Evolutionary conservation across 2,113 vertebrate species (phyloP).

Genomic region (Seriola quinqueradiata): DNA sequence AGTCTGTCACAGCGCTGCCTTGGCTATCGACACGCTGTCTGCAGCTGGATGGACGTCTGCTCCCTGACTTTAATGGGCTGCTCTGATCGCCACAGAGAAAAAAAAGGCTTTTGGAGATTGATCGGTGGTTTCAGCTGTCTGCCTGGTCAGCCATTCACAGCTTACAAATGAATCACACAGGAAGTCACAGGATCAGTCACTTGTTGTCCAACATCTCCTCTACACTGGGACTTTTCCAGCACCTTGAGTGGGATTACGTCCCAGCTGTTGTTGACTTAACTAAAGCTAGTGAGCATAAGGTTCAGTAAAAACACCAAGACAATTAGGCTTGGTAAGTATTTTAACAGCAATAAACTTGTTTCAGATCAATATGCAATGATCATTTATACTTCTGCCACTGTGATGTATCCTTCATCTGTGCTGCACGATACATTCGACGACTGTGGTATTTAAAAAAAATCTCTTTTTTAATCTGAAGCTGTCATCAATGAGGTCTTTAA

Average conservation of each 20-base stretch:
- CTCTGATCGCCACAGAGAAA: constrained; percentile 55
- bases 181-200: constrained; percentile 24
- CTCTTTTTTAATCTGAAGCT: no score
- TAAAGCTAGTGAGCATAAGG: not conserved
- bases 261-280: constrained; percentile 4
- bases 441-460: no score
- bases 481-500: no score
- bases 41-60: constrained; percentile 50
- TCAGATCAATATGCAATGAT: not conserved
- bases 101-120: constrained; percentile 50
- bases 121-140: constrained; percentile 50
- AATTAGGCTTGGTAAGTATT: not conserved
- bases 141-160: constrained; percentile 28
- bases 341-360: not conserved
- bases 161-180: constrained; percentile 33
- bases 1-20: constrained; percentile 41
- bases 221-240: constrained; percentile 4
- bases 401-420: not conserved
- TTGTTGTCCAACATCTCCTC: constrained; percentile 21
- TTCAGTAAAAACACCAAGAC: not conserved
- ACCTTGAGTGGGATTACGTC: constrained; percentile 9
- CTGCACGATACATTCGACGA: not conserved
- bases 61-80: constrained; percentile 56
- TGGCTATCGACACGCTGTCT: constrained; percentile 60
- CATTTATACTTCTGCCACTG: not conserved